These are phyloP conservation scores for Meles meles DNA, from an alignment of 2,113 vertebrate genomes.

Conservation along the genomic window DNA sequence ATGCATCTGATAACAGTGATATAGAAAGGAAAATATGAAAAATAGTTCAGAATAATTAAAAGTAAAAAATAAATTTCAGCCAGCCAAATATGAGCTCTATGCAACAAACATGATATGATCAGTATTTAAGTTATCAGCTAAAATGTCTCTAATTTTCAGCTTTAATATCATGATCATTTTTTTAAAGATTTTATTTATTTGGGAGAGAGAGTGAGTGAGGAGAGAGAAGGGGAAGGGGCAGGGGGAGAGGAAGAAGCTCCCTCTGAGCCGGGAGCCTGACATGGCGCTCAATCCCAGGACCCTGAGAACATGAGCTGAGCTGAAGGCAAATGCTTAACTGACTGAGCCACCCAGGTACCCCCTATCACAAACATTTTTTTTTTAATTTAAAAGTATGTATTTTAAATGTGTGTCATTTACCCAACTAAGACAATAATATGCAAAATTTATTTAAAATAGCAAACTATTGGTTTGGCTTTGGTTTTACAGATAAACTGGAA, in stretches of 20 bases:
- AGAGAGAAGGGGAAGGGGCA: background rate
- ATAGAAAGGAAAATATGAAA: conserved; percentile 16
- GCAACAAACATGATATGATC: conserved; percentile 48
- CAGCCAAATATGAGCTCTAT: conserved; percentile 48
- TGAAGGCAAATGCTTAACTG: background rate
- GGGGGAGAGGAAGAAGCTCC: background rate
- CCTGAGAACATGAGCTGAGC: background rate
- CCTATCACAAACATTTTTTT: background rate
- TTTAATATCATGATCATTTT: background rate
- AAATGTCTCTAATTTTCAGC: conserved; percentile 2
- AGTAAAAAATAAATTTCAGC: conserved; percentile 20
- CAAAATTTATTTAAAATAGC: background rate
- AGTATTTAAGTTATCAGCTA: background rate
- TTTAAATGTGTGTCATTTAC: background rate
- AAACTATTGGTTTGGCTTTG: background rate
- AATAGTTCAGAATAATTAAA: conserved; percentile 11
- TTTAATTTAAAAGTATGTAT: background rate
- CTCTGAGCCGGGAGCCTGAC: background rate
- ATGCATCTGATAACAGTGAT: conserved; percentile 42
- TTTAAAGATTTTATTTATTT: background rate
- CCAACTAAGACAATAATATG: background rate
- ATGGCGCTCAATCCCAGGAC: background rate
- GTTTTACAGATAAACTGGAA: background rate
- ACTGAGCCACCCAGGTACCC: background rate
- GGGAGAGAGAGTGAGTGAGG: background rate